Base-by-base conservation (phyloP, 2,113 vertebrate genomes). In the Tichodroma muraria region DNA sequence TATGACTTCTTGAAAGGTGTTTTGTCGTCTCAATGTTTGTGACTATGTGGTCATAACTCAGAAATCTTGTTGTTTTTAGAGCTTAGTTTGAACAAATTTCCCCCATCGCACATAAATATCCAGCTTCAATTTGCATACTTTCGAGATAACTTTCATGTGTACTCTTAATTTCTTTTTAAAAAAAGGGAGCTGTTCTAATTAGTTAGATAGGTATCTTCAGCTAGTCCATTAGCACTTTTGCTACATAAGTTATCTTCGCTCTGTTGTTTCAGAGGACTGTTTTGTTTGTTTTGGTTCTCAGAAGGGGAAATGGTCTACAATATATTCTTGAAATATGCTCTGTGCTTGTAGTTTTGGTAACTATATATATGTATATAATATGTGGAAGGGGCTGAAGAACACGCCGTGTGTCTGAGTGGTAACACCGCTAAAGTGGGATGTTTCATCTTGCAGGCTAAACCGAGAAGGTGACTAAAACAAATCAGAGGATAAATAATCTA, bases 401-500 rank as follows among this genome's bases (percentile, higher is more conserved):
- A 21, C 3, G 1, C 6, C 4, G 9, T 10, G 6, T 77, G 15
- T 20, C 49, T 40, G 24, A 57, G 15, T 38, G 11, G 15, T 52
- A 47, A 7, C 31, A 37, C 13, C 7, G 5, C 0, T 2, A 0
- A 80, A 68, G 44, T 20, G 22, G 1, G 6, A 18, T 85, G 23
- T 68, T 53, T 49, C 20, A 1, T 64, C 17, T 79, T 60, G 13
- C 5, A 33, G 25, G 33, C 15, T 64, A 52, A 80, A 30, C 15
- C 4, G 6, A 38, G 54, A 80, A 70, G 8, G 6, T 40, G 3
- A 38, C 15, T 63, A 33, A 69, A n/a, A 25, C 16, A 25, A n/a
- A 66, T 37, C 2, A 31, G 17, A 37, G 20, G 17, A 16, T 57
- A 22, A 53, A 5, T 30, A 16, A 52, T 81, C 13, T 61, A 23